These are phyloP conservation scores for Mythimna ferrago DNA, from an alignment of 2,888 invertebrate genomes.

Conservation along the genomic window DNA sequence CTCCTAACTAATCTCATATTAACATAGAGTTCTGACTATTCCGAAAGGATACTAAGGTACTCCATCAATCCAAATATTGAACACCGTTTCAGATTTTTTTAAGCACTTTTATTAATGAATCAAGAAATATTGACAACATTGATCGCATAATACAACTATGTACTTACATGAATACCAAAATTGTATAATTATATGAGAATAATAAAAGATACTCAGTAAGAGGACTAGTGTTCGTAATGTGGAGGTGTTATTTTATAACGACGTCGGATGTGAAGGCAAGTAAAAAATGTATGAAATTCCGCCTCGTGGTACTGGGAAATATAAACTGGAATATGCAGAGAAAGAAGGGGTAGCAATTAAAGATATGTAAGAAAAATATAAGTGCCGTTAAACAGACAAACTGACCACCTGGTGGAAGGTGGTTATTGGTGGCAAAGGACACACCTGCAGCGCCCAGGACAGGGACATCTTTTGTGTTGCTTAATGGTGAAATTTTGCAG, in stretches of 20 bases:
- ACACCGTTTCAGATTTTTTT: neutral
- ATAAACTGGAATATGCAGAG: neutral
- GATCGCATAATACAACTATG: neutral
- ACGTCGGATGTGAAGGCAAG: neutral
- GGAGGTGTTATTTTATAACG: conserved; percentile 24
- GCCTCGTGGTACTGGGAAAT: conserved; percentile 13
- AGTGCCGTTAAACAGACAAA: neutral
- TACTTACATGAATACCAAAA: neutral
- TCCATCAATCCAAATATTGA: neutral
- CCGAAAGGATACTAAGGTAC: neutral
- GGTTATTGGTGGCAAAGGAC: neutral
- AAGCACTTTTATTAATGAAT: too few relatives aligned
- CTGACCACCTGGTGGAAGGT: neutral
- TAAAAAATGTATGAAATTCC: conserved; percentile 16
- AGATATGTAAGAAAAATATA: neutral
- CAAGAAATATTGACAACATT: too few relatives aligned
- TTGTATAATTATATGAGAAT: conserved; percentile 3
- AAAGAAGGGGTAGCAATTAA: neutral
- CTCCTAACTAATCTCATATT: neutral
- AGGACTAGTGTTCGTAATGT: neutral
- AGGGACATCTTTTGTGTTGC: neutral
- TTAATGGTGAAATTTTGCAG: neutral
- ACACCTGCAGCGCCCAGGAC: neutral
- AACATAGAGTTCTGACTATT: neutral
- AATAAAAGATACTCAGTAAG: conserved; percentile 26